Conservation (phyloP, 2,113 vertebrate species). For the Sander vitreus region DNA sequence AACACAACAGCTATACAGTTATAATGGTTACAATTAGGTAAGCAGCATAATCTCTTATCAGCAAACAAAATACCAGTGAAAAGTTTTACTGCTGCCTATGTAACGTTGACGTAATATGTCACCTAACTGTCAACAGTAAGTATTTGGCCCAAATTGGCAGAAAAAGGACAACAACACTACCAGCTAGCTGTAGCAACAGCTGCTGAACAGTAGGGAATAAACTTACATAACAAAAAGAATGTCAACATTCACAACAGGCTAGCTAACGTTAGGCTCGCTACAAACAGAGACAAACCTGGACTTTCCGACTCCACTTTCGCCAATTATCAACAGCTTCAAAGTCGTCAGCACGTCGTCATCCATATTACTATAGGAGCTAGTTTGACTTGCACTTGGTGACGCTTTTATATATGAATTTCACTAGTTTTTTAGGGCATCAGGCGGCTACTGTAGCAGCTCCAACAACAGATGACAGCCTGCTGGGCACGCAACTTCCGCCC, state of each 20-base stretch:
- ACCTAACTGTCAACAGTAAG: not conserved
- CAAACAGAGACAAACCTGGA: slow-evolving; percentile 88
- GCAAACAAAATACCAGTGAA: not conserved
- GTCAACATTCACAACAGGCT: slow-evolving; percentile 70
- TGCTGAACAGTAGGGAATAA: not conserved
- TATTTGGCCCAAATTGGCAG: not conserved
- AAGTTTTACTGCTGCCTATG: not conserved
- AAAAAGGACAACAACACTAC: not conserved
- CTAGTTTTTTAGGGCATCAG: slow-evolving; percentile 33
- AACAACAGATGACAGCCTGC: slow-evolving; percentile 35
- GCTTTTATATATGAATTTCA: not conserved
- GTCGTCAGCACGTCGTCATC: slow-evolving; percentile 97
- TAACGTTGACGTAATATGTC: not conserved
- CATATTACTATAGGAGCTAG: slow-evolving; percentile 78
- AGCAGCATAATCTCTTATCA: not conserved
- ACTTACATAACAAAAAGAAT: slow-evolving; percentile 51
- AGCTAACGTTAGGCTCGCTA: slow-evolving; percentile 28
- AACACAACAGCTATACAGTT: not conserved
- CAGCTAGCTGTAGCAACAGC: slow-evolving; percentile 11
- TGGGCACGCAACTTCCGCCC: slow-evolving; percentile 62
- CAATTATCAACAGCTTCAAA: slow-evolving; percentile 95
- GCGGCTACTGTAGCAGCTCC: slow-evolving; percentile 33
- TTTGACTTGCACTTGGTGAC: not conserved
- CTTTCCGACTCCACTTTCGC: slow-evolving; percentile 97
- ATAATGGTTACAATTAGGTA: not conserved